Conservation (phyloP, 2,888 invertebrate species). For the Syrista parreyssii region DNA sequence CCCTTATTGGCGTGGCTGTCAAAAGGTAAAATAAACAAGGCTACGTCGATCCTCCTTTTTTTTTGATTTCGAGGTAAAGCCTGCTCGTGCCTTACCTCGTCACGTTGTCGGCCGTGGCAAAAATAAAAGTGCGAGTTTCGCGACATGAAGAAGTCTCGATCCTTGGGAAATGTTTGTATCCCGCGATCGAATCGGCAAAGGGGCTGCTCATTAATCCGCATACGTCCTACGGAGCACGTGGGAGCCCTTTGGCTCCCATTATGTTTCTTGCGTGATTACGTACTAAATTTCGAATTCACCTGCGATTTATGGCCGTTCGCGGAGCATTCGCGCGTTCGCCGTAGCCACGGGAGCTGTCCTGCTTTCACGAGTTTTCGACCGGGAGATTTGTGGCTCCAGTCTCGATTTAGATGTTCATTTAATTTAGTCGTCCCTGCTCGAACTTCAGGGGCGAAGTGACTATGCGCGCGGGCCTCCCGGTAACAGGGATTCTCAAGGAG, state of each 20-base stretch:
- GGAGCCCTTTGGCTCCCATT: conserved; percentile 26
- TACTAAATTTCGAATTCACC: conserved; percentile 47
- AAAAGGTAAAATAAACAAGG: neutral
- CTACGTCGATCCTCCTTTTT: neutral
- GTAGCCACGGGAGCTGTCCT: conserved; percentile 30
- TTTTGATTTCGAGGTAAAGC: neutral
- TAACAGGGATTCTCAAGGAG: conserved; percentile 11
- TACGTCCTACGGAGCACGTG: conserved; percentile 6
- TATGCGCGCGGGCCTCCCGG: conserved; percentile 2
- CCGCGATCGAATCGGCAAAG: neutral
- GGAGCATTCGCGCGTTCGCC: conserved; percentile 11
- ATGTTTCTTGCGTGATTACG: conserved; percentile 43
- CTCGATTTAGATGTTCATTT: conserved; percentile 57
- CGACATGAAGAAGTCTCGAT: neutral
- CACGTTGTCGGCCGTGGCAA: neutral
- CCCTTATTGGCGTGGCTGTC: neutral
- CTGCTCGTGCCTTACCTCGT: neutral
- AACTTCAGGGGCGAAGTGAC: neutral
- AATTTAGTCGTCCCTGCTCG: conserved; percentile 49
- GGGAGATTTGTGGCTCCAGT: conserved; percentile 35
- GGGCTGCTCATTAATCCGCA: neutral
- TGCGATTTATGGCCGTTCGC: conserved; percentile 37
- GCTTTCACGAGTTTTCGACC: conserved; percentile 18
- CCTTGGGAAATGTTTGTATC: neutral
- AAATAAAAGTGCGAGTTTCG: neutral